Base-by-base conservation (phyloP, 2,113 vertebrate species). In the Stigmatopora nigra region DNA sequence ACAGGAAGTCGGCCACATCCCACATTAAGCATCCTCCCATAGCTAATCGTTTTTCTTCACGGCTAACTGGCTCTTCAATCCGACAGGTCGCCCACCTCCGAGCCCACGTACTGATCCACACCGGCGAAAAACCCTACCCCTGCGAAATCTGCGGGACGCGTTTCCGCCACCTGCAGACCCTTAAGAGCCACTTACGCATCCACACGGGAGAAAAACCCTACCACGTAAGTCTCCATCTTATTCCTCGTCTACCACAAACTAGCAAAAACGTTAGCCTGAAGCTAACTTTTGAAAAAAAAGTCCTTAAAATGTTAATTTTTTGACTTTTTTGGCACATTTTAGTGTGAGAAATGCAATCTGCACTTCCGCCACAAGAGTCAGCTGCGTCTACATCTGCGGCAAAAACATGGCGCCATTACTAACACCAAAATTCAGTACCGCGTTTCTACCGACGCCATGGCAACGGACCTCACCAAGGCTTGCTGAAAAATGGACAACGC, bases 351-450 rank as follows among this genome's bases (percentile, higher is more conserved):
- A 90, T 99, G 96, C 90, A 99, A 98, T 88, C 86, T 99, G 89
- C 95, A 99, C 88, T 99, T 99, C 84, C 95, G 97, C 79, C 97
- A 99, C 91, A 99, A 99, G 89, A 99, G 96, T 84, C 97, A 99
- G 80, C 91, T 99, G 15, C 91, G 96, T 73, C 88, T 99, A 68
- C 97, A 99, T 72, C 88, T 99, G 11, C 93, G 96, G 75, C 97
- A 99, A 90, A 99, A 99, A 86, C 97, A 99, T 1, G 97, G 97
- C 4, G 96, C 97, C 87, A 98, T 99, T 91, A 99, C 97, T 71
- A 99, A 99, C 91, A 99, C 97, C 81, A 99, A 99, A 92, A 92
- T 98, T 82, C 97, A 98, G 64, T 98, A 99, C 81, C 93, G 95
- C 0, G 89, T 96, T 89, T 93, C 96, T 0, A 84, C 90, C 0